Conservation (phyloP, 2,113 vertebrate species). For the Eulacestoma nigropectus region DNA sequence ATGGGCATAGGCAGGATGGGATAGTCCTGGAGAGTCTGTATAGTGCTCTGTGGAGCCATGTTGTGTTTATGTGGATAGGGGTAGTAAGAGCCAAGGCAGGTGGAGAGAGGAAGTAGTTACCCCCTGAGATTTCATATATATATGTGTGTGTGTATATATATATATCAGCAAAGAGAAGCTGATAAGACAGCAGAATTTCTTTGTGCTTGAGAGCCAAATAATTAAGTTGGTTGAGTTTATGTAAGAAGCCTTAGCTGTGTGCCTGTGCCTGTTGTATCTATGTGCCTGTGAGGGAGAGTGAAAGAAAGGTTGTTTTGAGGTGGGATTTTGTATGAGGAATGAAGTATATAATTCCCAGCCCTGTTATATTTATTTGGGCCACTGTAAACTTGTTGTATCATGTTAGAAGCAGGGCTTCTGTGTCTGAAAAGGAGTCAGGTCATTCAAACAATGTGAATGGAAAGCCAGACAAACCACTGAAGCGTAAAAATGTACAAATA, state of each 20-base stretch:
- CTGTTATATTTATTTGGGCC: not conserved
- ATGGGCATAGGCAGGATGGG: not conserved
- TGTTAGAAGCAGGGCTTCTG: not conserved
- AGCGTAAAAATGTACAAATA: not conserved
- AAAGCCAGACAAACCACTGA: not conserved
- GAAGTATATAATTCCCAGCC: not conserved
- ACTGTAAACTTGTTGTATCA: not conserved
- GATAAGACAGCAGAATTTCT: not conserved
- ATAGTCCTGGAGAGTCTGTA: not conserved
- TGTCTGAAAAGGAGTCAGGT: not conserved
- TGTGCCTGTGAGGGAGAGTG: not conserved
- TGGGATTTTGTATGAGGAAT: not conserved
- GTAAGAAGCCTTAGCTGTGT: not conserved
- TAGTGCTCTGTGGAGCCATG: rapidly evolving
- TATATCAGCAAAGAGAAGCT: not conserved
- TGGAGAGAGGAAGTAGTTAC: not conserved
- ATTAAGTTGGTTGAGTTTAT: not conserved
- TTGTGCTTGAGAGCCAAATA: not conserved
- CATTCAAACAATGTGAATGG: not conserved
- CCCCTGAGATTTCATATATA: not conserved
- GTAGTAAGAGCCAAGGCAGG: not conserved
- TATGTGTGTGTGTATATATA: not conserved
- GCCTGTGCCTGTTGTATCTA: not conserved
- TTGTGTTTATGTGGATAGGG: not conserved
- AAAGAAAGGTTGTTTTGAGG: not conserved